These are phyloP conservation scores for Scotopteryx bipunctaria DNA, from an alignment of 2,888 invertebrate species.

Conservation along the genomic window DNA sequence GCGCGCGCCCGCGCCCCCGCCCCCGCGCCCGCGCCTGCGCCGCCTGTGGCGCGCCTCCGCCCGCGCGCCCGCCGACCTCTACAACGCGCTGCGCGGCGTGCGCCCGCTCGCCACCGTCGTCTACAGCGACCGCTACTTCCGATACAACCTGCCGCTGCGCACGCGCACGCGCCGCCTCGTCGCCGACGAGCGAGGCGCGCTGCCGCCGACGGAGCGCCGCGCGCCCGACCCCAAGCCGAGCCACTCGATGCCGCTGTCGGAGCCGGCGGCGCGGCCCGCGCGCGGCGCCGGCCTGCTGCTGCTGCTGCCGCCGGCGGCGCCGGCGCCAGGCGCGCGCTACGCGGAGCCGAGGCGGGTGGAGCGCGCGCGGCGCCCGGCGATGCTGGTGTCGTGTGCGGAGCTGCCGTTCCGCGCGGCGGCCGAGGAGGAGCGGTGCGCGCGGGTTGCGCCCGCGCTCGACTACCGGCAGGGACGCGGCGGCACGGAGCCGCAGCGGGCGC, in stretches of 20 bases:
- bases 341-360: slow-evolving; percentile 37
- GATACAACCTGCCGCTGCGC: slow-evolving; percentile 67
- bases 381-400: slow-evolving; percentile 25
- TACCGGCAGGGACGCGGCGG: slow-evolving; percentile 41
- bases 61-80: slow-evolving; percentile 42
- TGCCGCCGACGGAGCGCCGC: slow-evolving; percentile 33
- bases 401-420: slow-evolving; percentile 34
- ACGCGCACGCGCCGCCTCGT: slow-evolving; percentile 41
- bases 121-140: slow-evolving; percentile 79
- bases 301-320: slow-evolving; percentile 32
- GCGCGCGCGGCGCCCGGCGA: slow-evolving; percentile 35
- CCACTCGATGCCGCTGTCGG: slow-evolving; percentile 26
- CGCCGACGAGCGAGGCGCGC: slow-evolving; percentile 41
- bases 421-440: slow-evolving; percentile 30
- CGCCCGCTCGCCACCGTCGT: slow-evolving; percentile 67
- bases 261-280: slow-evolving; percentile 30
- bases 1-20: slow-evolving; percentile 42
- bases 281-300: slow-evolving; percentile 21
- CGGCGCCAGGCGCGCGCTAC: slow-evolving; percentile 34
- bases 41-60: slow-evolving; percentile 43
- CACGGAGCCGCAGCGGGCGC: slow-evolving; percentile 33
- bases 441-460: slow-evolving; percentile 34
- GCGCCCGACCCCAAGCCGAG: slow-evolving; percentile 21
- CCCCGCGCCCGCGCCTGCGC: slow-evolving; percentile 45
- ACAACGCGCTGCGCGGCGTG: slow-evolving; percentile 52